Evolutionary conservation across 1,140 invertebrate genomes (phyloP).

Genomic region (Daktulosphaira vitifoliae): DNA sequence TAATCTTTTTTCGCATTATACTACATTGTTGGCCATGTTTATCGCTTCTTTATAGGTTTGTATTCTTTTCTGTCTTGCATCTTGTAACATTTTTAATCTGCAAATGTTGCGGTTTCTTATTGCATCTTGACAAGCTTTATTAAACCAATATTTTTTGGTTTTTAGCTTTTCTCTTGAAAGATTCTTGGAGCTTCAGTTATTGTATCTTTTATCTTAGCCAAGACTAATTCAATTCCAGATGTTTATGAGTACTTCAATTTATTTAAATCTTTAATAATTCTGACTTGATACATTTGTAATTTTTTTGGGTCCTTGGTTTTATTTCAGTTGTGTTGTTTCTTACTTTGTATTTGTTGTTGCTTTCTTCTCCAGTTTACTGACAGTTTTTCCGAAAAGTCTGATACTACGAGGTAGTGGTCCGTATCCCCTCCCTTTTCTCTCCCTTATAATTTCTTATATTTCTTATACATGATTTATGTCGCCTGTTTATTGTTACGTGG

Average conservation of each 20-base stretch:
- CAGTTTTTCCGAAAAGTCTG: constrained; percentile 6
- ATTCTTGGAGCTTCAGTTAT: no score
- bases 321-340: constrained; percentile 1
- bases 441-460: constrained; percentile 32
- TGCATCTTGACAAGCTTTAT: constrained; percentile 5
- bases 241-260: not conserved
- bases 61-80: not conserved
- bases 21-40: not conserved
- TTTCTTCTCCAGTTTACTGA: constrained; percentile 4
- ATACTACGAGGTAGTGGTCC: constrained; percentile 34
- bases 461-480: constrained; percentile 1
- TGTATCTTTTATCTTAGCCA: no score
- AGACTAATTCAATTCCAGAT: no score
- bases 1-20: constrained; percentile 20
- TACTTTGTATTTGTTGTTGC: not conserved
- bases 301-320: not conserved
- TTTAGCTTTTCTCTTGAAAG: no score
- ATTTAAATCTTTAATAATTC: not conserved
- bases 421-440: constrained; percentile 32
- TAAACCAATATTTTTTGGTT: not conserved
- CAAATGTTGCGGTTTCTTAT: not conserved
- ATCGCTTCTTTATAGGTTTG: constrained; percentile 1
- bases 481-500: constrained; percentile 34
- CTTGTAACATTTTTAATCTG: constrained; percentile 5
- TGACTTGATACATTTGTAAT: constrained; percentile 1